Evolutionary conservation across 2,113 vertebrate genomes (phyloP), one percentile per base, ranked within the genome.

Genomic region (Clupea harengus): DNA sequence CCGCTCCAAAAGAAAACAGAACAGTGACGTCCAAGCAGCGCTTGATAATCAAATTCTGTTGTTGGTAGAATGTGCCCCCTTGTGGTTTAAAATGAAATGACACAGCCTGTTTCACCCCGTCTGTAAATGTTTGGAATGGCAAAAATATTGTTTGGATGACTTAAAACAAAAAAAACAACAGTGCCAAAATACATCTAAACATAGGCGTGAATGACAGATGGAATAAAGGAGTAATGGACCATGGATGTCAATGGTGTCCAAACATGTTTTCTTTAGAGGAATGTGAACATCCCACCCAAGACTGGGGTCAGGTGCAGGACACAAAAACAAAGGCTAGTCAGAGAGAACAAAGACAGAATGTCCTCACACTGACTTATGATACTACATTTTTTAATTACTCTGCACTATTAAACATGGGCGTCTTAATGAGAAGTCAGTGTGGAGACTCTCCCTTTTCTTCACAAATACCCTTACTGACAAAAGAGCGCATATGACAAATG

Each of bases 1-100:
- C 10, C 13, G 52, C 18, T 54, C 52, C 39, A 80, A 45, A 45
- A 47, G 64, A 83, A 15, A 45, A 28, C 47, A 84, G 25, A 75
- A 13, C 25, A 75, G 3, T 75, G 0, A 25, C 13, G 25, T 15
- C 28, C 8, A 78, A 15, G 28, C 11, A 15, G 11, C 28, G 28
- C 72, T 39, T 39, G 60, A 64, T 64, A 2, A 78, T 39, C 28
- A 78, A 39, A 32, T 78, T 78, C 32, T 44, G 72, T 78, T 78
- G 72, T 13, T 60, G 64, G 83, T 85, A 47, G 6, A 85, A 44
- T 57, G n/a, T 57, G 86, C 88, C 88, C 67, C 80, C 88, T 89
- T 75, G 82, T 89, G 88, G 84, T 28, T 67, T 82, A 4, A 57
- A 64, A 22, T 45, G 52, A 39, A 80, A 44, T 28, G 9, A 45